These are phyloP conservation scores for Ecdyonurus torrentis DNA, from an alignment of 2,888 invertebrate species.

Conservation along the genomic window DNA sequence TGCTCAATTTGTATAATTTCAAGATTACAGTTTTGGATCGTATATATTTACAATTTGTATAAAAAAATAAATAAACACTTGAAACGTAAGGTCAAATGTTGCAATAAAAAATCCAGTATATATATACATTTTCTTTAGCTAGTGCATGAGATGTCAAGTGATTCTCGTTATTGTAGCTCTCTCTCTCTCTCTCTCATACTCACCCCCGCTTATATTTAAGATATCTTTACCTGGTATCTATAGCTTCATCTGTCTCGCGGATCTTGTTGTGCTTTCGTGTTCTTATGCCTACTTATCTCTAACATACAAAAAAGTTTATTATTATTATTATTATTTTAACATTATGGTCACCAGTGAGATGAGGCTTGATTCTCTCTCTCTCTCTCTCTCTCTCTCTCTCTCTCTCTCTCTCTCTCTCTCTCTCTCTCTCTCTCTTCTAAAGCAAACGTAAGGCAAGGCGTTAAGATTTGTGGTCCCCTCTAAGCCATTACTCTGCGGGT, in stretches of 20 bases:
- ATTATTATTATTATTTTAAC: not conserved
- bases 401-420: not conserved
- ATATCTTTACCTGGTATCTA: not conserved
- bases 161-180: no score
- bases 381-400: not conserved
- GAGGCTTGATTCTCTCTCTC: not conserved
- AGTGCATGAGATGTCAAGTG: no score
- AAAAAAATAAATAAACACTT: no score
- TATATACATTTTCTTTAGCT: no score
- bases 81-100: no score
- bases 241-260: not conserved
- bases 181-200: no score
- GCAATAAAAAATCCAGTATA: no score
- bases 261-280: not conserved
- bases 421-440: not conserved
- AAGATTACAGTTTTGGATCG: no score
- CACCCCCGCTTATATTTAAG: not conserved
- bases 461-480: constrained; percentile 1
- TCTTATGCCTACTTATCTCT: not conserved
- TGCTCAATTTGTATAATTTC: no score
- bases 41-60: no score
- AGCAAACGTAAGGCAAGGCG: no score
- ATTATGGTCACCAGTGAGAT: not conserved
- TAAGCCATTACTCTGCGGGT: not conserved
- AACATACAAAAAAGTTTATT: not conserved